Evolutionary conservation across 2,113 vertebrate species (phyloP), one percentile per base, ranked within the genome.

Genomic region (Psittacula cyanocephala): DNA sequence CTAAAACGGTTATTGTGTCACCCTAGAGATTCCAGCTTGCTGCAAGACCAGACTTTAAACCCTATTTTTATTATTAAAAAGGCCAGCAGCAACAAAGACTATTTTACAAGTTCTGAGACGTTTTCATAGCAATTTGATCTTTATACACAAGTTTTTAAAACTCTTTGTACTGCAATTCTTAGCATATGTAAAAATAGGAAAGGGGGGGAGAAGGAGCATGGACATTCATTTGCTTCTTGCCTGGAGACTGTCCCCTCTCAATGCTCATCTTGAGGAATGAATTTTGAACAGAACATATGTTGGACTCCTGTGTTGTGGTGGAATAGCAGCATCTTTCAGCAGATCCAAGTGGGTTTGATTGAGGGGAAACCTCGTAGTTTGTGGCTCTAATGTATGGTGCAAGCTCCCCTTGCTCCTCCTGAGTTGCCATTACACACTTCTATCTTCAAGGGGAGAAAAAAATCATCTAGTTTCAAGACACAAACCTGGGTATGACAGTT

Each of bases 51-150:
- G 95, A 96, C 93, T 96, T 95, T 97, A 93, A 96, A 97, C 88
- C 81, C 79, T 93, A 95, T 85, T 97, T 97, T 97, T 97, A 95
- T 97, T 97, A 96, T 97, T 97, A 96, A 97, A 97, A 97, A 97
- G 83, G 85, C 95, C 95, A 97, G 88, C 95, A 97, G 95, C 96
- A 97, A 97, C 94, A 95, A 96, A 97, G 95, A 91, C 95, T 89
- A 82, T 96, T 96, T 97, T 97, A 91, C 72, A 94, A 85, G 91
- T 97, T 97, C 92, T 95, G 86, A 96, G 85, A 95, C 44, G 33
- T 90, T 97, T 97, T 97, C 93, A 69, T 94, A 96, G 92, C 94
- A 94, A 96, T 97, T 97, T 97, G 93, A 95, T 97, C 95, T 95
- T 97, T 96, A 87, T 96, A 93, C 88, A 93, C 83, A 87, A 72